Base-by-base conservation (phyloP, 1,140 invertebrate genomes). In the Spodoptera frugiperda region DNA sequence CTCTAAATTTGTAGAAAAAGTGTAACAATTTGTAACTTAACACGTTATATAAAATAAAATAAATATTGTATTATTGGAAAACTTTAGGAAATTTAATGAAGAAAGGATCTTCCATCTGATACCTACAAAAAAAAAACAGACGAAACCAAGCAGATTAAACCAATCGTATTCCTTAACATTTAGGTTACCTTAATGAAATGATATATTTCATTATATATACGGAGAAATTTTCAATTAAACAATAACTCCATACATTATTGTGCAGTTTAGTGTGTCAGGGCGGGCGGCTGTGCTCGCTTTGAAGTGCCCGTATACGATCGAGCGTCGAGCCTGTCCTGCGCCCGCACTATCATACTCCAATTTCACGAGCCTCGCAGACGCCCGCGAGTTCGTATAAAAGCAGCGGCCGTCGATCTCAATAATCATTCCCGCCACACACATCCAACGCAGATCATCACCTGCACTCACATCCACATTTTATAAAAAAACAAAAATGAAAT, bases 361-460 rank as follows among this genome's bases (percentile, higher is more conserved):
- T 92, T 92, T 92, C 84, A 89, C 83, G 87, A 87, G 85, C 73
- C 80, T 78, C 83, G 86, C 81, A 78, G 80, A 73, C 87, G 72
- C 83, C 76, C 87, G 72, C 83, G 74, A 82, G 67, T 17, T 78
- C 68, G 84, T 93, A 93, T 93, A 93, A 86, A 93, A 93, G 91
- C 85, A 61, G 84, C 82, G 49, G 82, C 84, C 76, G 79, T 68
- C 79, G 78, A 87, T 88, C 87, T 92, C 88, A 93, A 91, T 91
- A 93, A 92, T 92, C 91, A 93, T 91, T 93, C 91, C 87, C 81
- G 78, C 85, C 82, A 82, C 82, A 91, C 82, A 91, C 90, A 88
- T 90, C 87, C 81, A 86, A 76, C 85, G 89, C 84, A 83, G 85
- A 91, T 86, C 89, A 91, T 80, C 88, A 82, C 76, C 77, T 81